Percentiles rank a stretch among this genome's conserved stretches.
These are phyloP conservation scores for Apamea anceps DNA, from an alignment of 2,888 invertebrate genomes.

Conservation along the genomic window DNA sequence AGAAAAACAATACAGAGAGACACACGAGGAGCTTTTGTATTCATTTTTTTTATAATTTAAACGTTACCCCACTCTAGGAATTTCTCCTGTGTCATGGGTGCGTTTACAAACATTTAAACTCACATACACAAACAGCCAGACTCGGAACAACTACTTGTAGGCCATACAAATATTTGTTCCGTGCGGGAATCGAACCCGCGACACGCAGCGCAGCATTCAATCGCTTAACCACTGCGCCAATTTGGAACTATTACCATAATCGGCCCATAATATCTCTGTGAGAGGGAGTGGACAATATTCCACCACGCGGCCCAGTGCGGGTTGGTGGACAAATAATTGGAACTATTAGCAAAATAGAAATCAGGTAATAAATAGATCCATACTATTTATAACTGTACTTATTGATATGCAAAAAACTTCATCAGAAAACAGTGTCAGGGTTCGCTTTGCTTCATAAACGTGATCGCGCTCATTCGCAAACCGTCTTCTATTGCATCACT, in stretches of 20 bases:
- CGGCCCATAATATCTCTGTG: too few relatives aligned
- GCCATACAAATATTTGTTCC: too few relatives aligned
- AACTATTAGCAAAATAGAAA: not conserved
- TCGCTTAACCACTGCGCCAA: not conserved
- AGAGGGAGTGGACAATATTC: too few relatives aligned
- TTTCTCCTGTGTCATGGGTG: too few relatives aligned
- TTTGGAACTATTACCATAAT: too few relatives aligned
- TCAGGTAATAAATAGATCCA: not conserved
- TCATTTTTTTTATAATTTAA: not conserved
- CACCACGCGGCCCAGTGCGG: too few relatives aligned
- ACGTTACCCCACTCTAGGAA: too few relatives aligned
- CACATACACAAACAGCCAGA: too few relatives aligned
- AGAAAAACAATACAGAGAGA: not conserved
- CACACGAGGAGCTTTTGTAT: not conserved
- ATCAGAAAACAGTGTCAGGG: conserved; percentile 44
- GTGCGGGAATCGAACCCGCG: too few relatives aligned
- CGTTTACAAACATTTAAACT: too few relatives aligned
- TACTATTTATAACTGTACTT: not conserved
- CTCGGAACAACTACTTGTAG: too few relatives aligned
- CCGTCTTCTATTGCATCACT: conserved; percentile 32
- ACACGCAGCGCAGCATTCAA: too few relatives aligned
- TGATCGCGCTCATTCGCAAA: conserved; percentile 9
- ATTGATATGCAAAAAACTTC: conserved; percentile 18
- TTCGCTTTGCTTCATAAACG: conserved; percentile 11
- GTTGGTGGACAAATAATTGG: not conserved